Evolutionary conservation across 2,797 vertebrate species (phyloP).

Genomic region (Crocidura indochinensis): DNA sequence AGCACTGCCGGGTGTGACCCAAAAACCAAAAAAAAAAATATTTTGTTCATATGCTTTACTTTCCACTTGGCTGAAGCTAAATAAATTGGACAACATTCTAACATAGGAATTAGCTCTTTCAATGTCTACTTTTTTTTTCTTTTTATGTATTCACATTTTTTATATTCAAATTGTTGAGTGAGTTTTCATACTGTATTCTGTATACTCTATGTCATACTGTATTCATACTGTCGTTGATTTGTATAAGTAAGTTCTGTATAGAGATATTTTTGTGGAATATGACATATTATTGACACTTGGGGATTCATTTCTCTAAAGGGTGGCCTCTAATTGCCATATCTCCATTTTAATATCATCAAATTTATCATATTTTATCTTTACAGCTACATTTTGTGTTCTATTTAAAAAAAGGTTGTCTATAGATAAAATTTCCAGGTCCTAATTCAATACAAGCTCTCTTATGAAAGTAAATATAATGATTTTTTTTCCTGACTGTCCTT

Average conservation of each 20-base stretch:
- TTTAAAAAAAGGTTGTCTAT: not conserved
- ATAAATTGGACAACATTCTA: no score
- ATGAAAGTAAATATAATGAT: not conserved
- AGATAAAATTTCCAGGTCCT: no score
- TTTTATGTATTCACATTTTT: no score
- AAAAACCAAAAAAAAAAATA: no score
- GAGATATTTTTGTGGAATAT: not conserved
- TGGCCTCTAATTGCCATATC: not conserved
- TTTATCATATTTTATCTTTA: not conserved
- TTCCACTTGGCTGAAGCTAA: not conserved
- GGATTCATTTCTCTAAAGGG: not conserved
- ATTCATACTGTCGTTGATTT: not conserved
- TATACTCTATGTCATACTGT: not conserved
- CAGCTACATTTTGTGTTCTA: not conserved
- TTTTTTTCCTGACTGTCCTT: not conserved
- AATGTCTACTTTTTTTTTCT: no score
- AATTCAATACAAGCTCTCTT: not conserved
- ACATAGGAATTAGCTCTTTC: no score
- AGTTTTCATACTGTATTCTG: not conserved
- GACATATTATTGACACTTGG: not conserved
- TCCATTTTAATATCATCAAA: not conserved
- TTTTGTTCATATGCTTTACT: no score
- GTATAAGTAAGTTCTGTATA: not conserved
- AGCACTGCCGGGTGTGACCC: no score
- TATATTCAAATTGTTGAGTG: not conserved